Conservation (phyloP, 2,113 vertebrate genomes). For the Lynx canadensis region DNA sequence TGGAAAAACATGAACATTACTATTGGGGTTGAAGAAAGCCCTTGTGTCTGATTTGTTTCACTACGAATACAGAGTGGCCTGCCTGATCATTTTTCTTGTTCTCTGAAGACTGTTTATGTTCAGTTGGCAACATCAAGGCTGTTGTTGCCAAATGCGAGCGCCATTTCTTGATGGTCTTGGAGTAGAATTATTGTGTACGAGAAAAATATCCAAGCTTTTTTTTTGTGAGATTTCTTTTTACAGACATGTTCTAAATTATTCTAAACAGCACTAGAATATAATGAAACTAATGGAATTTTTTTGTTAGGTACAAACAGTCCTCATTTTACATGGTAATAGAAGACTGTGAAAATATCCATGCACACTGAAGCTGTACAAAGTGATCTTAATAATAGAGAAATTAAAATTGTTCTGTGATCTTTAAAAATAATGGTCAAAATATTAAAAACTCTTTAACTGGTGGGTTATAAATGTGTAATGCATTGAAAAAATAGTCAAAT, state of each 20-base stretch:
- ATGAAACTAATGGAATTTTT: not conserved
- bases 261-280: not conserved
- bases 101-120: not conserved
- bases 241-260: not conserved
- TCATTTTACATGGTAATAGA: not conserved
- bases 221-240: slow-evolving; percentile 23
- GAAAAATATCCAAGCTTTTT: not conserved
- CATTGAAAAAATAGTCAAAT: not conserved
- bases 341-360: not conserved
- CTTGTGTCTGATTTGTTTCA: not conserved
- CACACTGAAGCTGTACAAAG: not conserved
- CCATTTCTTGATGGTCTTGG: not conserved
- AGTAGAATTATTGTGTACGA: not conserved
- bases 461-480: not conserved
- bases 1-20: not conserved
- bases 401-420: not conserved
- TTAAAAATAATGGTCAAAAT: not conserved
- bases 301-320: not conserved
- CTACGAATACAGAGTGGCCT: not conserved
- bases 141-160: no score
- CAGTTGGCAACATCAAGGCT: not conserved
- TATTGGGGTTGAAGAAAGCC: not conserved
- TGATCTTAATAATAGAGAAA: not conserved
- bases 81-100: not conserved
- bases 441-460: not conserved